phyloP scores from a whole-genome alignment of 2,888 invertebrate genomes.

The Heteropelma amictum region DNA sequence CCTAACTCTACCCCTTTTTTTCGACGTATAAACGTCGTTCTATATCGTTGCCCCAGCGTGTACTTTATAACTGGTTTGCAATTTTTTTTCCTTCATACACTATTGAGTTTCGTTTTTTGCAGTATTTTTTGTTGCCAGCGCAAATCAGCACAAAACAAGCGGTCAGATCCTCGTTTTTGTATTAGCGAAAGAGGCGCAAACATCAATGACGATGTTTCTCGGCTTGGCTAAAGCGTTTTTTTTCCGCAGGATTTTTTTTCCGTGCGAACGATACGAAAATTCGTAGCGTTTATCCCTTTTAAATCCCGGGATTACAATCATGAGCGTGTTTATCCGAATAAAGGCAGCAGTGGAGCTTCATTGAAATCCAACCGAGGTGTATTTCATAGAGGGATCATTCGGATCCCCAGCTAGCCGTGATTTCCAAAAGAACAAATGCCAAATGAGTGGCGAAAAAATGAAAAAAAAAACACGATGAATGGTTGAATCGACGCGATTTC shows the following conservation, averaged over 20 bases:
- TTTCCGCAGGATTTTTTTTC: conserved; percentile 51
- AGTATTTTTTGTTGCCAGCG: conserved; percentile 9
- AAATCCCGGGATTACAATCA: conserved; percentile 64
- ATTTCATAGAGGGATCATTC: conserved; percentile 40
- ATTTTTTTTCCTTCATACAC: conserved; percentile 24
- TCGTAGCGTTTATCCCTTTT: conserved; percentile 20
- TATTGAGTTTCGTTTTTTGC: conserved; percentile 26
- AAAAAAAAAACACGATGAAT: not conserved
- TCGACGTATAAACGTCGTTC: conserved; percentile 50
- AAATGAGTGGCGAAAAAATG: conserved; percentile 12
- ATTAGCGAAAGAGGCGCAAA: conserved; percentile 68
- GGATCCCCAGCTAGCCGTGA: conserved; percentile 48
- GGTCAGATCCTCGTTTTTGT: conserved; percentile 56
- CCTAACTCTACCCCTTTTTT: conserved; percentile 55
- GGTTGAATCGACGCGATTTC: conserved; percentile 18
- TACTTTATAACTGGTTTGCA: conserved; percentile 5
- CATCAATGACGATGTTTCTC: conserved; percentile 5
- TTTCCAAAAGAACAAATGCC: conserved; percentile 31
- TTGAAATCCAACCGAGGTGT: conserved; percentile 44
- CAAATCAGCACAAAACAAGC: not conserved
- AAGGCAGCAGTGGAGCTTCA: conserved; percentile 2
- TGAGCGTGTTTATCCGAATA: conserved; percentile 42
- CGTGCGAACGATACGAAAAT: conserved; percentile 7
- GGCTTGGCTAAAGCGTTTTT: conserved; percentile 25
- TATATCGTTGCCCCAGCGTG: conserved; percentile 18